A percentile compares a stretch with the other conserved stretches of the same genome.
Conservation (phyloP, 2,113 vertebrate genomes). For the Astatoreochromis straeleni region DNA sequence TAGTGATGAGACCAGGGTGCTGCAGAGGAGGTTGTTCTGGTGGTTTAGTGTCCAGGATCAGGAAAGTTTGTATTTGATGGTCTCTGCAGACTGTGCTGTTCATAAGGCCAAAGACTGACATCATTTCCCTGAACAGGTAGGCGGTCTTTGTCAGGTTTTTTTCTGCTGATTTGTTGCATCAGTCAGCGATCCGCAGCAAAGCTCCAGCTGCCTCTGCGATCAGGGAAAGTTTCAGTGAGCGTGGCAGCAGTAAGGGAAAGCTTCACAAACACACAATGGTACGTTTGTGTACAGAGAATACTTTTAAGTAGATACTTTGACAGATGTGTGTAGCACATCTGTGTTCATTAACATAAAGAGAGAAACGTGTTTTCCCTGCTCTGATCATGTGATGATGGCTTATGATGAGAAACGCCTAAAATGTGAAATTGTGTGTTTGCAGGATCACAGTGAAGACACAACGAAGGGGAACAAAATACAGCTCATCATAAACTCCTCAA, state of each 20-base stretch:
- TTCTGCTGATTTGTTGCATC: background rate
- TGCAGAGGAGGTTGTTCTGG: background rate
- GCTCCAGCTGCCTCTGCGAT: background rate
- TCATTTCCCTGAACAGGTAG: background rate
- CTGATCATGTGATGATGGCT: background rate
- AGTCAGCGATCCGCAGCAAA: background rate
- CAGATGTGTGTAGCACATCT: background rate
- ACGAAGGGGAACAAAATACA: background rate
- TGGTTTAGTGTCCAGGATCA: background rate
- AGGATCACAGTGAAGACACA: background rate
- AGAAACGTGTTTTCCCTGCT: background rate
- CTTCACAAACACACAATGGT: background rate
- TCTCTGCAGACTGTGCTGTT: background rate
- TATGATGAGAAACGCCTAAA: background rate
- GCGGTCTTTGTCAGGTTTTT: background rate
- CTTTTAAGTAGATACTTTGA: background rate
- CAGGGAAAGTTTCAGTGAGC: background rate
- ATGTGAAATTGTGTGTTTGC: background rate
- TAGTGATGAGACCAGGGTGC: background rate
- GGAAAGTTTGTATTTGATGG: background rate
- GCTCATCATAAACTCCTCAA: background rate
- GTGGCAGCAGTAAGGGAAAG: background rate
- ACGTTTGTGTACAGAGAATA: background rate
- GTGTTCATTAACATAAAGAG: background rate
- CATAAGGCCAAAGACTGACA: background rate